Percentiles rank a stretch among this genome's conserved stretches.
phyloP scores from a whole-genome alignment of 1,140 invertebrate genomes.

The Cataglyphis hispanica region DNA sequence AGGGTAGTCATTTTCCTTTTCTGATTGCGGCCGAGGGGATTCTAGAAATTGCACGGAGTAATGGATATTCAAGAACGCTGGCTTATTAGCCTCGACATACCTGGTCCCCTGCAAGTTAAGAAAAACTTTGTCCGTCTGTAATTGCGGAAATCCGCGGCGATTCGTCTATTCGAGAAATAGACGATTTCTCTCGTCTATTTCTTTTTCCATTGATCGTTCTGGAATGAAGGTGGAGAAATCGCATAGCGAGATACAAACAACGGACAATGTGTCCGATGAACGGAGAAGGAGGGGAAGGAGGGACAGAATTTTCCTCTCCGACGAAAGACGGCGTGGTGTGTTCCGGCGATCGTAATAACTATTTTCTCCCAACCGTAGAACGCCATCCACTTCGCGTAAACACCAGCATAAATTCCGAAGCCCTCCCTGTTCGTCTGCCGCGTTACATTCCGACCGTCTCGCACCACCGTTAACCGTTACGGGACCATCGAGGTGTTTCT shows the following conservation, averaged over 20 bases:
- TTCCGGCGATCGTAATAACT: conserved; percentile 78
- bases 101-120: conserved; percentile 36
- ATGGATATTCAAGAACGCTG: conserved; percentile 49
- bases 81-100: conserved; percentile 8
- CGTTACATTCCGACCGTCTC: conserved; percentile 64
- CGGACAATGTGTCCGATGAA: not conserved
- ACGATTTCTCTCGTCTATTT: not conserved
- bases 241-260: not conserved
- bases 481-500: conserved; percentile 66
- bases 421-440: conserved; percentile 22
- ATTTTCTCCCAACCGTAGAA: conserved; percentile 61
- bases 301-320: conserved; percentile 56
- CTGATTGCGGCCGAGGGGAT: conserved; percentile 53
- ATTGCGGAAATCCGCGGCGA: conserved; percentile 39
- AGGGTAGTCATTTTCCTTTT: conserved; percentile 46
- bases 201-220: not conserved
- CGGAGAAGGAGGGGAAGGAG: not conserved
- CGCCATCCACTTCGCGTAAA: conserved; percentile 77
- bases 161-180: no score
- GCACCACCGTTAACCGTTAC: conserved; percentile 72
- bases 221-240: conserved; percentile 2
- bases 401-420: conserved; percentile 80
- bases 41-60: conserved; percentile 54
- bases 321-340: conserved; percentile 54
- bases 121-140: conserved; percentile 35